Evolutionary conservation across 2,113 vertebrate genomes (phyloP).

Genomic region (human (Homo sapiens)): GRCh38 chr3:33972001-33972500

Average conservation of each 20-base stretch:
- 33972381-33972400: conserved; percentile 61
- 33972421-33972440: conserved; percentile 62
- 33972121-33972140: conserved; percentile 17
- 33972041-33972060: conserved; percentile 21
- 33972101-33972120: conserved; percentile 53
- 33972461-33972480: conserved; percentile 46
- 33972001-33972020: background rate
- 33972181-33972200: conserved; percentile 40
- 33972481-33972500: conserved; percentile 55
- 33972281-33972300: conserved; percentile 65
- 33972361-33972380: conserved; percentile 72
- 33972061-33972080: background rate
- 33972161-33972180: background rate
- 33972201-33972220: conserved; percentile 51
- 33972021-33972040: background rate
- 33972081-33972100: conserved; percentile 56
- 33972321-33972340: conserved; percentile 75
- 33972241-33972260: conserved; percentile 27
- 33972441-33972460: conserved; percentile 13
- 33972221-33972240: conserved; percentile 50
- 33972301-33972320: conserved; percentile 58
- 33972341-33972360: conserved; percentile 74
- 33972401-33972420: conserved; percentile 69
- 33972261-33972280: conserved; percentile 56
- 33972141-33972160: conserved; percentile 56